Percentiles rank a stretch among this genome's conserved stretches.
Conservation (phyloP, 2,797 vertebrate genomes). For the Helicolenus hilgendorfi region DNA sequence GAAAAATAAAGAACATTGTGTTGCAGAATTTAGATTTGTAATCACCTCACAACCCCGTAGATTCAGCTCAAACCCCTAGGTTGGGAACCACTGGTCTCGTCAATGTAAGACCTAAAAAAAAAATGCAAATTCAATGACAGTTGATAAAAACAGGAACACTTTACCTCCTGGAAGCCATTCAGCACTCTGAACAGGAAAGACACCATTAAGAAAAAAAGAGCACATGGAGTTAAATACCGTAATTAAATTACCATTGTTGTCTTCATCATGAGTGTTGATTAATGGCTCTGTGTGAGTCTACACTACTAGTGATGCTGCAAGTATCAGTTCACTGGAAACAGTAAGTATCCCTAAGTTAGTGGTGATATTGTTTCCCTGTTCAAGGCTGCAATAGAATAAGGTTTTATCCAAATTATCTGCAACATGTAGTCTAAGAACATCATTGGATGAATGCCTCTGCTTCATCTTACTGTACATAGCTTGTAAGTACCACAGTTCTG, state of each 20-base stretch:
- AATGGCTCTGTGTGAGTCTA: not conserved
- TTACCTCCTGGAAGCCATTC: not conserved
- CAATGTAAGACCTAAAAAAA: not conserved
- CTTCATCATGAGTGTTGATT: not conserved
- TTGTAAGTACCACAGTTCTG: not conserved
- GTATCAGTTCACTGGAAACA: not conserved
- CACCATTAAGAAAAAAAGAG: not conserved
- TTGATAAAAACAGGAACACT: not conserved
- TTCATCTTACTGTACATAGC: not conserved
- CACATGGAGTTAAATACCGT: not conserved
- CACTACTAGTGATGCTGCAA: not conserved
- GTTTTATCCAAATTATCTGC: not conserved
- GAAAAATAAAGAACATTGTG: too few relatives aligned
- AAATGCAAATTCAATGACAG: not conserved
- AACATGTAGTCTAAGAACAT: not conserved
- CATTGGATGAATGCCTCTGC: not conserved
- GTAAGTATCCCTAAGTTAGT: not conserved
- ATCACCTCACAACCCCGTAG: not conserved
- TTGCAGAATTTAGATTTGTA: not conserved
- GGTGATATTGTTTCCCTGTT: not conserved
- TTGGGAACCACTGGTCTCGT: not conserved
- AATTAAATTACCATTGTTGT: not conserved
- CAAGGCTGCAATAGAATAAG: not conserved
- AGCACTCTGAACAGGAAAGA: not conserved
- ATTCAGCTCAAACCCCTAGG: not conserved